Base-by-base conservation (phyloP, 2,113 vertebrate genomes). In the Ctenodactylus gundi region DNA sequence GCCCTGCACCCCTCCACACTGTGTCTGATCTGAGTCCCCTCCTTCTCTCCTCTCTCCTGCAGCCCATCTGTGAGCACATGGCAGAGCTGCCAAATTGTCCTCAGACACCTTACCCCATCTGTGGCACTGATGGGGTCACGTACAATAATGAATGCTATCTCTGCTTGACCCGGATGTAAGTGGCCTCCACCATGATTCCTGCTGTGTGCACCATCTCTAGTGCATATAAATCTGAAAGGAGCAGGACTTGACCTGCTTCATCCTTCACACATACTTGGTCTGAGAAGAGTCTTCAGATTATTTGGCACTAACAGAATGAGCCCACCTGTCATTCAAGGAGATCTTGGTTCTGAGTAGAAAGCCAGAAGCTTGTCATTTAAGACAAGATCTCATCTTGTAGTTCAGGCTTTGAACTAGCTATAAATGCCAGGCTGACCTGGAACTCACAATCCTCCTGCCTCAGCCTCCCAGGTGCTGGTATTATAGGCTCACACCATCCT, bases 21-120 rank as follows among this genome's bases (percentile, higher is more conserved):
- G 13, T 10, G 34, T 88, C 68, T n/a, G 3, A 49, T 51, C 7
- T 76, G 18, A 73, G 23, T 36, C 27, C 62, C 36, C 34, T 72
- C 15, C 57, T 77, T 29, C 34, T n/a, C 44, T 68, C 49, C 57
- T 94, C 41, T 93, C 82, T 85, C 68, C 78, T 75, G 86, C 89
- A 98, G 97, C 96, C 97, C 53, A 51, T 96, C 84, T 97, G 96
- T 88, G 97, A 98, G 39, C 96, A 97, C 82, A 96, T 97, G 94
- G 58, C 2, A 4, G 95, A 97, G n/a, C 41, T 83, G 78, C 97
- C 95, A 94, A 20, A 11, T 17, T 97, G 96, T 67, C 25, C 89
- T 21, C 23, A 53, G 53, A 73, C 64, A 25, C 72, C 51, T 31
- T 41, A 70, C n/a, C 94, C 9, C 0, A 78, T 97, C 84, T 98